A percentile compares a stretch with the other conserved stretches of the same genome.
Conservation (phyloP, 2,113 vertebrate genomes). For the Xenopus borealis region DNA sequence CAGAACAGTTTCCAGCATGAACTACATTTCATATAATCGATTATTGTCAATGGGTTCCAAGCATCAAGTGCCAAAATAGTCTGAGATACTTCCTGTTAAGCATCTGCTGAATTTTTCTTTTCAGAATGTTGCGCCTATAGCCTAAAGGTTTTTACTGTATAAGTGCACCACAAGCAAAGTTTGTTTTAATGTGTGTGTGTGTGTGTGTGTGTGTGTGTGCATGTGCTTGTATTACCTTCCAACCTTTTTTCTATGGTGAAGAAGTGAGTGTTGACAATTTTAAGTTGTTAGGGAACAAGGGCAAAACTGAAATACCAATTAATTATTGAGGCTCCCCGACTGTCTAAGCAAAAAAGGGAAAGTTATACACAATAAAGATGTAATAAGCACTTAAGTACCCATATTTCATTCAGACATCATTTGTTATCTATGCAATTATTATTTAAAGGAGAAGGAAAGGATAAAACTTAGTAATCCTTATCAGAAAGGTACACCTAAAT, state of each 20-base stretch:
- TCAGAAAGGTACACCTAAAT: no score
- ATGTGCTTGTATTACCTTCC: constrained; percentile 8
- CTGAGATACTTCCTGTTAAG: constrained; percentile 37
- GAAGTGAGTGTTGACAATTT: constrained; percentile 32
- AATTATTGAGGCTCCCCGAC: no score
- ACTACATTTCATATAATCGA: background rate
- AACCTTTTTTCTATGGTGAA: background rate
- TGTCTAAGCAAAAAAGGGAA: no score
- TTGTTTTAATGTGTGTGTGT: constrained; percentile 3
- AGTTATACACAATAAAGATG: no score
- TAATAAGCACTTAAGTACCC: no score
- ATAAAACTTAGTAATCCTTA: no score
- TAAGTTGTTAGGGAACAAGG: constrained; percentile 7
- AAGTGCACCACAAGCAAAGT: background rate
- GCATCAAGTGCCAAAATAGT: constrained; percentile 39
- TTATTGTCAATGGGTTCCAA: constrained; percentile 30
- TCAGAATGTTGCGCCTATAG: constrained; percentile 34
- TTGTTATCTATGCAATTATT: no score
- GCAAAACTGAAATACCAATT: constrained; percentile 9
- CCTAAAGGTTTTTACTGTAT: constrained; percentile 16
- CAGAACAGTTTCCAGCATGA: background rate
- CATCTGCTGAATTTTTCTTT: constrained; percentile 43
- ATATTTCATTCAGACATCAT: no score
- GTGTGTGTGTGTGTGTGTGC: constrained; percentile 11
- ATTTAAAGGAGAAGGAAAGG: no score